A percentile compares a stretch with the other conserved stretches of the same genome.
phyloP scores from a whole-genome alignment of 2,113 vertebrate genomes.

The Phyllostomus discolor region DNA sequence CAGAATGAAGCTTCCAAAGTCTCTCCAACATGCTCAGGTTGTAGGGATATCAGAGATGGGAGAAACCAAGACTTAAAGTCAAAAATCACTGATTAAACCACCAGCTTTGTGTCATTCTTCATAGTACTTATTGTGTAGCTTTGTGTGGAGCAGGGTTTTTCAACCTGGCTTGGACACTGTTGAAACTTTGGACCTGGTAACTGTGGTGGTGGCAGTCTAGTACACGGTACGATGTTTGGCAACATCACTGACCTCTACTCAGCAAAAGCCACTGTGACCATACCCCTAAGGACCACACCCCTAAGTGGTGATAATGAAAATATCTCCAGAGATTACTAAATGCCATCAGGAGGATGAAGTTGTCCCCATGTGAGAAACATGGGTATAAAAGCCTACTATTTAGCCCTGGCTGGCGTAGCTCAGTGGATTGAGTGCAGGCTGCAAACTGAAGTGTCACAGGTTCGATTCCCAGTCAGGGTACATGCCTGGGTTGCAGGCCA shows the following conservation, averaged over 20 bases:
- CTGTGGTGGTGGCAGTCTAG: background rate
- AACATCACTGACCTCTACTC: background rate
- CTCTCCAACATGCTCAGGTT: background rate
- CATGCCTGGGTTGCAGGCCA: too few species aligned
- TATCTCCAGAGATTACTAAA: background rate
- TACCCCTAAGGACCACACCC: background rate
- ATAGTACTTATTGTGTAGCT: fast-evolving
- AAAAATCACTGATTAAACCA: background rate
- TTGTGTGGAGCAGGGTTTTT: background rate
- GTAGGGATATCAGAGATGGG: background rate
- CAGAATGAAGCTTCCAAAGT: background rate
- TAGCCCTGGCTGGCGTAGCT: too few species aligned
- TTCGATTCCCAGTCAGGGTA: too few species aligned
- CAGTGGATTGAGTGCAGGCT: too few species aligned
- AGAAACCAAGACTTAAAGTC: background rate
- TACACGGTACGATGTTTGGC: too few species aligned
- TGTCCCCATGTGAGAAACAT: background rate
- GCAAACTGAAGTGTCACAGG: too few species aligned
- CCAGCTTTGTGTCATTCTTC: background rate
- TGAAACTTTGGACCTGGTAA: background rate
- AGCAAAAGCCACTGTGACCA: background rate
- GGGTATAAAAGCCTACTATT: background rate
- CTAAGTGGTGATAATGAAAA: background rate
- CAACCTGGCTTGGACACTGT: background rate
- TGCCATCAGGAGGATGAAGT: background rate